These are phyloP conservation scores for Nycticryphes semicollaris DNA, from an alignment of 2,113 vertebrate species.

Conservation along the genomic window DNA sequence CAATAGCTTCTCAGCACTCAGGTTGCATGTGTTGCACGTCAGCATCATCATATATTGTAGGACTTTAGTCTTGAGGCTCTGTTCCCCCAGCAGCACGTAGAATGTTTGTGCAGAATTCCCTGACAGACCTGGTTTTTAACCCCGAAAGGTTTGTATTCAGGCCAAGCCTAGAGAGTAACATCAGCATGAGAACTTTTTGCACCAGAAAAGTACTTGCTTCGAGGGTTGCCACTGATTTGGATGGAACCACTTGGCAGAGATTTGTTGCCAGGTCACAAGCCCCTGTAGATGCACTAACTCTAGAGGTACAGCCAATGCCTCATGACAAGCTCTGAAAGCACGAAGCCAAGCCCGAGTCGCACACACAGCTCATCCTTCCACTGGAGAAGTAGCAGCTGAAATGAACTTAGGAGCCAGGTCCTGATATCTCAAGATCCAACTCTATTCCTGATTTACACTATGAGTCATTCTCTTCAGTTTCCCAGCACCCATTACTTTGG, in stretches of 20 bases:
- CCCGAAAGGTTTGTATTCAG: background rate
- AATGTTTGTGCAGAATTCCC: background rate
- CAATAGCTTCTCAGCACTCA: background rate
- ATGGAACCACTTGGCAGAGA: background rate
- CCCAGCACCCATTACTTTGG: background rate
- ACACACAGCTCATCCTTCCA: background rate
- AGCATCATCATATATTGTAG: background rate
- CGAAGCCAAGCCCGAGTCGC: background rate
- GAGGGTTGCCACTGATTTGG: background rate
- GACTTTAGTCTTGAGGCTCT: background rate
- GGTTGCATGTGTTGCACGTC: background rate
- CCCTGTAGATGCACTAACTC: background rate
- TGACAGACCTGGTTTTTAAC: background rate
- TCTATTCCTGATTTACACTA: background rate
- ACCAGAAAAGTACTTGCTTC: background rate
- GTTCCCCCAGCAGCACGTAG: background rate
- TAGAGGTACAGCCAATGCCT: background rate
- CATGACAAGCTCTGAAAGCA: background rate
- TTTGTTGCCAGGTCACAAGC: background rate
- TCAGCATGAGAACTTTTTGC: background rate
- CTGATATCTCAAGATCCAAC: background rate
- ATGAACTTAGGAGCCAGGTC: background rate
- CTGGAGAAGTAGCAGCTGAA: background rate
- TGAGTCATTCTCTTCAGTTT: background rate
- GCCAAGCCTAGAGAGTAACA: background rate